These are phyloP conservation scores for Neodiprion lecontei DNA, from an alignment of 1,140 invertebrate genomes.

Conservation along the genomic window DNA sequence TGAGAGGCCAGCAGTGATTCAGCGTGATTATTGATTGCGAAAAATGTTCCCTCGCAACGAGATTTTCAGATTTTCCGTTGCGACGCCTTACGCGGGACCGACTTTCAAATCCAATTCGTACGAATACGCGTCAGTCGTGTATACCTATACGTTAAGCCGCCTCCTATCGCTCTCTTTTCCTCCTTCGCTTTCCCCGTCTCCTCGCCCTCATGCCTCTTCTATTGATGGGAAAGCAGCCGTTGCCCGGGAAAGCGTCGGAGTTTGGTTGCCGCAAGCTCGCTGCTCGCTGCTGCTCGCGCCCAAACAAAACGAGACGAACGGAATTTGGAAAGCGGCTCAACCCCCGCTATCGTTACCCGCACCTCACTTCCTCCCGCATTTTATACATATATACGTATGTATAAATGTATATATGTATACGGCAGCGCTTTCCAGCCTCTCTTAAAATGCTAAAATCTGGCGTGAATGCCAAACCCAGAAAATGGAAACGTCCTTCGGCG, in stretches of 20 bases:
- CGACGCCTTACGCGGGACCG: constrained; percentile 22
- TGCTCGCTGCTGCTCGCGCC: constrained; percentile 13
- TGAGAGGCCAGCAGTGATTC: too few species aligned
- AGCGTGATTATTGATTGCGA: not conserved
- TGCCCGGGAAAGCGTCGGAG: constrained; percentile 20
- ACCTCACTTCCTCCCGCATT: not conserved
- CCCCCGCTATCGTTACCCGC: constrained; percentile 6
- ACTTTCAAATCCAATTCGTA: constrained; percentile 49
- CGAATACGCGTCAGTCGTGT: constrained; percentile 30
- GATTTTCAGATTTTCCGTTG: not conserved
- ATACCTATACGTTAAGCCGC: not conserved
- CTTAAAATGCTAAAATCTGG: too few species aligned
- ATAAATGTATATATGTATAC: too few species aligned
- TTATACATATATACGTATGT: not conserved
- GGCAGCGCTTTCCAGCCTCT: too few species aligned
- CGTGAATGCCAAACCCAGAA: too few species aligned
- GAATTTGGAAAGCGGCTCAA: constrained; percentile 28
- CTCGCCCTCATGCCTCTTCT: constrained; percentile 17
- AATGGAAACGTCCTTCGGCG: too few species aligned
- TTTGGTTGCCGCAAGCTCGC: constrained; percentile 25
- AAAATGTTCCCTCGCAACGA: not conserved
- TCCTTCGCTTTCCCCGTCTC: constrained; percentile 11
- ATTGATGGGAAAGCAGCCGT: not conserved
- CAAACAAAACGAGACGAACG: constrained; percentile 35
- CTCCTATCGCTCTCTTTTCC: not conserved